These are phyloP conservation scores for Danionella cerebrum DNA, from an alignment of 2,113 vertebrate species.

Conservation along the genomic window DNA sequence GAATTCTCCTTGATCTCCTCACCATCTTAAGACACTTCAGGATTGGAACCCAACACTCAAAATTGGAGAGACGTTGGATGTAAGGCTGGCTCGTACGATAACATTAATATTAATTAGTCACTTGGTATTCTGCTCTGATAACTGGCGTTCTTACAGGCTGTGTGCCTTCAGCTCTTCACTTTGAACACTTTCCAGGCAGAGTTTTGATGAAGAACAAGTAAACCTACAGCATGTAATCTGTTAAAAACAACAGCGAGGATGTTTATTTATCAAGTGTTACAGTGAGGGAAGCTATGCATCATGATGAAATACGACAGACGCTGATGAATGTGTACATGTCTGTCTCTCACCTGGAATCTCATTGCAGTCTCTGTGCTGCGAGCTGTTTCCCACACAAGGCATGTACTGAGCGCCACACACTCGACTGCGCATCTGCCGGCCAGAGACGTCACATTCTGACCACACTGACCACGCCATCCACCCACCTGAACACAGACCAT, in stretches of 20 bases:
- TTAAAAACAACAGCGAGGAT: conserved; percentile 13
- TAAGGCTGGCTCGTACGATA: conserved; percentile 52
- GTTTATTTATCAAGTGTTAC: conserved; percentile 16
- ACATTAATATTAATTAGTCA: conserved; percentile 63
- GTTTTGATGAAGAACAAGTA: conserved; percentile 10
- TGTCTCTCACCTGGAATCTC: conserved; percentile 82
- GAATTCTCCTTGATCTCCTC: conserved; percentile 36
- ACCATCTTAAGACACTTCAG: conserved; percentile 44
- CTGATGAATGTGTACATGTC: background rate
- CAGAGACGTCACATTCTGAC: conserved; percentile 82
- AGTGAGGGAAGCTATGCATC: background rate
- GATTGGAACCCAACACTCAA: conserved; percentile 42
- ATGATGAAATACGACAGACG: background rate
- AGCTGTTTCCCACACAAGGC: conserved; percentile 82
- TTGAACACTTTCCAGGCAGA: conserved; percentile 11
- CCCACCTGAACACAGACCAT: conserved; percentile 70
- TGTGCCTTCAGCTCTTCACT: conserved; percentile 22
- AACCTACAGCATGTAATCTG: conserved; percentile 24
- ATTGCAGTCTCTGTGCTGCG: conserved; percentile 83
- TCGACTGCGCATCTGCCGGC: conserved; percentile 78
- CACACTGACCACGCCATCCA: conserved; percentile 95
- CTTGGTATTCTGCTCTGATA: conserved; percentile 49
- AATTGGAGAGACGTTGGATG: conserved; percentile 52
- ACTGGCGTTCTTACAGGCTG: conserved; percentile 31
- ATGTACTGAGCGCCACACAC: conserved; percentile 68